phyloP scores from a whole-genome alignment of 2,888 invertebrate species.

The Diaprepes abbreviatus region DNA sequence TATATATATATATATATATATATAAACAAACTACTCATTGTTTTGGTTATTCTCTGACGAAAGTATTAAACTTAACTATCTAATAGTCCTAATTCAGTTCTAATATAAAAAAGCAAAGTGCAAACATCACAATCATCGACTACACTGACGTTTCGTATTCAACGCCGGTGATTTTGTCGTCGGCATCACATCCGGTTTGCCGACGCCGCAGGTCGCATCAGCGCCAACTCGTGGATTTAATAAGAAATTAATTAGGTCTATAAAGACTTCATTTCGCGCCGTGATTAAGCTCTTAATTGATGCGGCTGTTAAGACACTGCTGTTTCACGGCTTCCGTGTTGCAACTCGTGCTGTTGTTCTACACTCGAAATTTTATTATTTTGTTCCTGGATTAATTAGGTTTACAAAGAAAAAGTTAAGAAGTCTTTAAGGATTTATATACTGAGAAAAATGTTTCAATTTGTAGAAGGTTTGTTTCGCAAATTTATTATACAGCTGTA shows the following conservation, averaged over 20 bases:
- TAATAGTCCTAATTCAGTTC: no score
- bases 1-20: no score
- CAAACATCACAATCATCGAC: background rate
- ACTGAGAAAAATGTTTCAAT: no score
- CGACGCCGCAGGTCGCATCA: constrained; percentile 28
- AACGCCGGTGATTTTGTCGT: constrained; percentile 7
- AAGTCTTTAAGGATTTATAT: no score
- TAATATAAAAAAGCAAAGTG: no score
- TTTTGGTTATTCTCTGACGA: no score
- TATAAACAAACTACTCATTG: no score
- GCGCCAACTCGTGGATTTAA: constrained; percentile 39
- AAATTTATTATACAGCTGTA: no score
- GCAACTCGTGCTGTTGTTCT: constrained; percentile 8
- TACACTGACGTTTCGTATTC: background rate
- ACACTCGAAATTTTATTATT: constrained; percentile 19
- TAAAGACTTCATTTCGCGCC: constrained; percentile 46
- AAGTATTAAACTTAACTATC: no score
- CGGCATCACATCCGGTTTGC: constrained; percentile 27
- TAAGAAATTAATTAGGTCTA: constrained; percentile 45
- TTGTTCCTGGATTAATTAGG: constrained; percentile 5
- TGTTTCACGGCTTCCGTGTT: constrained; percentile 29
- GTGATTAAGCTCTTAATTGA: constrained; percentile 42
- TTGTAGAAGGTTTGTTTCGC: no score
- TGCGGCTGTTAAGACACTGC: constrained; percentile 33
- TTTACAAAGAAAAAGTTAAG: no score